Evolutionary conservation across 23 tunicate species (phyloP), one percentile per base, ranked within the genome.

Genomic region (Ascidia mentula): DNA sequence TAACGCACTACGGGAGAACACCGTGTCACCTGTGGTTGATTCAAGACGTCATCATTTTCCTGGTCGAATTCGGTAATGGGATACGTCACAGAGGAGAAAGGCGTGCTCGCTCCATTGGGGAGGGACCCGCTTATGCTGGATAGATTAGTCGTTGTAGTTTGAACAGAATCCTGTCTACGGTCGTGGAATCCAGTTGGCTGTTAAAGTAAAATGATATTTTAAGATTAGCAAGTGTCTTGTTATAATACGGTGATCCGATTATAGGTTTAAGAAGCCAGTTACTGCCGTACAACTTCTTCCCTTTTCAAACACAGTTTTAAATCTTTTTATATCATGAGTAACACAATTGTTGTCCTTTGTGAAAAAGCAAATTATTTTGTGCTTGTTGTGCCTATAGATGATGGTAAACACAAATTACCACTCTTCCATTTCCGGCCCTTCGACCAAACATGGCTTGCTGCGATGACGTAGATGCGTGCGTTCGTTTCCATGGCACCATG

Each of bases 71-170:
- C 77, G 34, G 35, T 38, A 1, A 78, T 31, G 0, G 77, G 83
- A 40, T 33, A 71, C 18, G 84, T 72, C n/a, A 34, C 78, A 2
- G 80, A 40, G 22, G 80, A 37, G 72, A 83, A 79, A 71, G 87
- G 90, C 18, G 91, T 86, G 80, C 90, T 86, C 69, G 80, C 34
- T 18, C 97, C 97, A 72, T 86, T 91, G 0, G 87, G 91, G 15
- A 60, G 72, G 24, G 85, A 81, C 13, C 75, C 86, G 73, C 97
- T 91, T 13, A 79, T 79, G 42, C 88, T 90, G 34, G 97, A 89
- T 24, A 91, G 60, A 39, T 59, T 86, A 34, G 97, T 91, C 84
- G 86, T 77, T 34, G 81, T 80, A 28, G 97, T 91, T 32, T 85
- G 37, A 0, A 75, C 89, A 18, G 97, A 91, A 59, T 91, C 97